Evolutionary conservation across 2,888 invertebrate genomes (phyloP).

Genomic region (Nysson spinosus): DNA sequence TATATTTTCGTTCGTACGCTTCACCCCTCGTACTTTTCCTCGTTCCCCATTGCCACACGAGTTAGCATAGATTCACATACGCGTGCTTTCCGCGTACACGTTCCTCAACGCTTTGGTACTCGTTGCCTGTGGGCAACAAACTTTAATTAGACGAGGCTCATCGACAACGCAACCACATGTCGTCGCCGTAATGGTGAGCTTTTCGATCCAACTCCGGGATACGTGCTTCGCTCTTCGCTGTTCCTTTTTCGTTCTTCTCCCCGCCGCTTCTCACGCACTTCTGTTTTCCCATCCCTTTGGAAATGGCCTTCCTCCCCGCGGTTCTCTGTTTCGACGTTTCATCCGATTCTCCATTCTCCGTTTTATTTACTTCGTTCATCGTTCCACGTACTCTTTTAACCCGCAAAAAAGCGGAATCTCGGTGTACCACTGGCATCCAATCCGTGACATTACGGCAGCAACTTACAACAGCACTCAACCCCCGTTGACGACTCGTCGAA

Average conservation of each 20-base stretch:
- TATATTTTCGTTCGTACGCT: constrained; percentile 8
- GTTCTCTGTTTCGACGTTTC: no score
- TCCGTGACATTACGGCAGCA: constrained; percentile 13
- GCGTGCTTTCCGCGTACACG: constrained; percentile 6
- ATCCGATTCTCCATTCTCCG: no score
- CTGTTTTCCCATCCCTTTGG: neutral
- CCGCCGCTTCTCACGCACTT: neutral
- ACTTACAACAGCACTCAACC: constrained; percentile 10
- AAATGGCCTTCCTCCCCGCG: no score
- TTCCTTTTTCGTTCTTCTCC: neutral
- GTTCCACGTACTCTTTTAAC: no score
- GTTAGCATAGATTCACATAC: constrained; percentile 7
- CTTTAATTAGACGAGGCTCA: constrained; percentile 58
- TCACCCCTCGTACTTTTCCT: neutral
- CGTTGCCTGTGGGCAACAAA: constrained; percentile 51
- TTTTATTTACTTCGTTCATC: no score
- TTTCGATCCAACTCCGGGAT: constrained; percentile 1
- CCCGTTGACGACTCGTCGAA: constrained; percentile 16
- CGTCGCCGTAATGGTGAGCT: constrained; percentile 31
- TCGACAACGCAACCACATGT: constrained; percentile 17
- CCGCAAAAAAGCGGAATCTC: no score
- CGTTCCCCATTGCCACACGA: neutral
- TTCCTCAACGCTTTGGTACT: constrained; percentile 24
- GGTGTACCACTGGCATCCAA: no score
- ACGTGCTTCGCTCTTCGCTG: neutral